Evolutionary conservation across 1,140 invertebrate genomes (phyloP), one percentile per base, ranked within the genome.

Genomic region (Homarus americanus): DNA sequence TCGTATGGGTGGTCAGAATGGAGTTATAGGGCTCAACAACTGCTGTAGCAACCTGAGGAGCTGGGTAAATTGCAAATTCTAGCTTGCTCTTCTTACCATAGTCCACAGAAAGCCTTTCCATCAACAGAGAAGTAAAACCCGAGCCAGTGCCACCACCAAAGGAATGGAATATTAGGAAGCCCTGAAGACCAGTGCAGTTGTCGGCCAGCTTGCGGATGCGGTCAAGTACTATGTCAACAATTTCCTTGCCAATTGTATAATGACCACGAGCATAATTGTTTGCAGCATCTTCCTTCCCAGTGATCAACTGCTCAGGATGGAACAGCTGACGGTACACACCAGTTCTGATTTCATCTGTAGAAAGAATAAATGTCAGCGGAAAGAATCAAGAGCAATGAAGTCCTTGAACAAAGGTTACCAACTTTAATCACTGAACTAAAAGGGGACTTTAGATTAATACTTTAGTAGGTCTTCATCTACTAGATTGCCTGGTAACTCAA

Each of bases 171-270:
- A 98, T 96, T 24, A 98, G 94, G 94, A 98, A 98, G n/a, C 97
- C 97, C 97, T 92, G 97, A 98, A 17, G 97, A 97, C 97, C 97
- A 72, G 97, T 97, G 94, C 97, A 98, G 94, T 97, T 97, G 93
- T 98, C 97, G 15, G 97, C 96, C 85, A 97, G 94, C 94, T 97
- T 97, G 63, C 97, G 95, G 88, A 97, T 96, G 80, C 94, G 91
- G 94, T 98, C 97, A 90, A 97, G 93, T 3, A 97, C 97, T 28
- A 97, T 93, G 93, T 97, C 97, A 10, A 98, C 96, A 93, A 97
- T 97, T 94, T 97, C 97, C 94, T 97, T 98, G 91, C 97, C 97
- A 93, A 98, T 97, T 88, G 97, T 98, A 95, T 98, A 98, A 95
- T 98, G 97, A 82, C 97, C 97, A 93, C 97, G 95, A 44, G 97